Percentiles rank a stretch among this genome's conserved stretches.
Conservation (phyloP, 2,888 invertebrate genomes). For the Xestia c-nigrum region DNA sequence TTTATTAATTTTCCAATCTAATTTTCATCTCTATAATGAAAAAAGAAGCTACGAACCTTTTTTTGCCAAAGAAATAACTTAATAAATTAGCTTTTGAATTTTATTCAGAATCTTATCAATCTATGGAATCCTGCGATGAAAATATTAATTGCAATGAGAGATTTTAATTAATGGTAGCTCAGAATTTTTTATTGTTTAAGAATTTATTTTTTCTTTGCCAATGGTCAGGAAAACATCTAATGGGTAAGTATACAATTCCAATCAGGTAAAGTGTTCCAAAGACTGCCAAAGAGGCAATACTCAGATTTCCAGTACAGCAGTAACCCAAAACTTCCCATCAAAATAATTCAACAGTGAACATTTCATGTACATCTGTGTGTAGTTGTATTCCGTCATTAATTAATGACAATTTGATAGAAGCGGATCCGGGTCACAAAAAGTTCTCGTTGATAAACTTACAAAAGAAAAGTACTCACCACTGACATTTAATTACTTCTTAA, state of each 20-base stretch:
- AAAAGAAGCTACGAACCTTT: background rate
- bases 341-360: no score
- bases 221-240: background rate
- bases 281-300: no score
- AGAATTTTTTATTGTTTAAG: background rate
- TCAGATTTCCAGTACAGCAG: background rate
- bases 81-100: background rate
- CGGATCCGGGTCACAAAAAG: slow-evolving; percentile 1
- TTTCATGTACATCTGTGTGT: no score
- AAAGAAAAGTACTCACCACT: slow-evolving; percentile 14
- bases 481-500: slow-evolving; percentile 14
- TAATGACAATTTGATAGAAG: slow-evolving; percentile 28
- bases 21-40: background rate
- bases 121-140: background rate
- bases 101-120: background rate
- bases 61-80: background rate
- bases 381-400: slow-evolving; percentile 18
- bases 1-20: background rate
- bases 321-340: background rate
- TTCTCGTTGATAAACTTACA: slow-evolving; percentile 8
- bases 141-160: slow-evolving; percentile 1
- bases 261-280: background rate
- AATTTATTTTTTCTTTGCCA: background rate
- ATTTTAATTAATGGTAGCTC: background rate
- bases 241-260: background rate